These are phyloP conservation scores for Abrostola tripartita DNA, from an alignment of 2,888 invertebrate species.

Conservation along the genomic window DNA sequence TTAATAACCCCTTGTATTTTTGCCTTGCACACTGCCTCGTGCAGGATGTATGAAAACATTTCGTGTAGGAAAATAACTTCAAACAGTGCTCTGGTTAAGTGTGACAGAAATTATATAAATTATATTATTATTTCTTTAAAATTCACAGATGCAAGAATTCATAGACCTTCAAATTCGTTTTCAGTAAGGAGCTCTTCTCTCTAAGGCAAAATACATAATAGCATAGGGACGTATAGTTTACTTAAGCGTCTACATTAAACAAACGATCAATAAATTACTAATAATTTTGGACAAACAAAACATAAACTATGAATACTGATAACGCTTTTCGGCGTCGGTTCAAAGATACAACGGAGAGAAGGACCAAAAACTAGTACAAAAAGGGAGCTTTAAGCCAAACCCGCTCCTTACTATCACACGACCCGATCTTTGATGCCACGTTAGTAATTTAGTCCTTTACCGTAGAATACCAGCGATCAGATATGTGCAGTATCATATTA, in stretches of 20 bases:
- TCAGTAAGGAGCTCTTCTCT: too few relatives aligned
- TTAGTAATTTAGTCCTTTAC: slow-evolving; percentile 27
- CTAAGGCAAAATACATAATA: too few relatives aligned
- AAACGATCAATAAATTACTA: neutral
- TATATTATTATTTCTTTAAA: too few relatives aligned
- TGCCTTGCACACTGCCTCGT: neutral
- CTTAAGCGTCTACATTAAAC: too few relatives aligned
- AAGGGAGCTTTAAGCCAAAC: slow-evolving; percentile 22
- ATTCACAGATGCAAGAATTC: too few relatives aligned
- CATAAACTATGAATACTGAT: neutral
- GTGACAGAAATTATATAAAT: too few relatives aligned
- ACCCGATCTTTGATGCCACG: slow-evolving; percentile 36
- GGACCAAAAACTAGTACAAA: slow-evolving; percentile 11
- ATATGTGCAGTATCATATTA: slow-evolving; percentile 20
- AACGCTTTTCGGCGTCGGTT: neutral
- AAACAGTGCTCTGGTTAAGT: too few relatives aligned
- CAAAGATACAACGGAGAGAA: neutral
- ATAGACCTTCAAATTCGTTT: too few relatives aligned
- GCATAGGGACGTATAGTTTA: too few relatives aligned
- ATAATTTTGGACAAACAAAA: neutral
- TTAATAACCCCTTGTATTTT: slow-evolving; percentile 21
- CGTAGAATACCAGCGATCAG: slow-evolving; percentile 21
- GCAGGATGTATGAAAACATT: too few relatives aligned
- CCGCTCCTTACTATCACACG: slow-evolving; percentile 24
- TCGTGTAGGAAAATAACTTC: too few relatives aligned